Evolutionary conservation across 2,797 vertebrate genomes (phyloP).

Genomic region (Anguilla marmorata): DNA sequence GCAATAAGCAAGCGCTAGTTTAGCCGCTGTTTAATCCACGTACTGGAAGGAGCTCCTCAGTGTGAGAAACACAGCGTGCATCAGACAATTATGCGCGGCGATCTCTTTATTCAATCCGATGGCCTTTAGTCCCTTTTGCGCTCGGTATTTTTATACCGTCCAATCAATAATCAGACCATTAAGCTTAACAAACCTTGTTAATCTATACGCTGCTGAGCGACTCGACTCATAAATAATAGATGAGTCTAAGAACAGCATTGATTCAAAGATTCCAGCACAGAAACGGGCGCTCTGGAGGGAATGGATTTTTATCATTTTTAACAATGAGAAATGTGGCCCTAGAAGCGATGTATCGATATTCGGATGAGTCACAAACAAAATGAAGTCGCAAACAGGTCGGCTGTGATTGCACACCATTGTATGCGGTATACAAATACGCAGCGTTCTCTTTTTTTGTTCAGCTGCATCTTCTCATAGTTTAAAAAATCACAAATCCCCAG

Average conservation of each 20-base stretch:
- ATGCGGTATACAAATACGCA: background rate
- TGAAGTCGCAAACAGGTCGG: background rate
- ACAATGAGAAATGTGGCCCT: background rate
- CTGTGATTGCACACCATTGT: too few species aligned
- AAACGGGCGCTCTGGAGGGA: background rate
- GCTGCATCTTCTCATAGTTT: background rate
- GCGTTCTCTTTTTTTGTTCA: too few species aligned
- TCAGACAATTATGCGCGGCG: constrained; percentile 53
- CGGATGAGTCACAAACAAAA: background rate
- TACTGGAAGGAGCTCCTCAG: constrained; percentile 44
- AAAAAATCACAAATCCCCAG: background rate
- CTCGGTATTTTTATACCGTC: constrained; percentile 60
- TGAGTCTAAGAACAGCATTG: constrained; percentile 33
- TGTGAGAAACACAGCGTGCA: constrained; percentile 59
- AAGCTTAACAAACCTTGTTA: constrained; percentile 71
- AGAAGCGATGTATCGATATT: background rate
- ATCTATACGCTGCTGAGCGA: constrained; percentile 59
- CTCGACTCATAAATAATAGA: constrained; percentile 49
- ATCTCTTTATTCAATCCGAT: constrained; percentile 62
- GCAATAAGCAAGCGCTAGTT: constrained; percentile 20
- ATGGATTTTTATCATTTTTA: background rate
- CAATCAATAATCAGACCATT: constrained; percentile 76
- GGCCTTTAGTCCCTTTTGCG: constrained; percentile 58
- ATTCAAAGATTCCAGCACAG: background rate
- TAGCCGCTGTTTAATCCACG: background rate